These are phyloP conservation scores for Heliconius congener DNA, from an alignment of 1,140 invertebrate species.

Conservation along the genomic window DNA sequence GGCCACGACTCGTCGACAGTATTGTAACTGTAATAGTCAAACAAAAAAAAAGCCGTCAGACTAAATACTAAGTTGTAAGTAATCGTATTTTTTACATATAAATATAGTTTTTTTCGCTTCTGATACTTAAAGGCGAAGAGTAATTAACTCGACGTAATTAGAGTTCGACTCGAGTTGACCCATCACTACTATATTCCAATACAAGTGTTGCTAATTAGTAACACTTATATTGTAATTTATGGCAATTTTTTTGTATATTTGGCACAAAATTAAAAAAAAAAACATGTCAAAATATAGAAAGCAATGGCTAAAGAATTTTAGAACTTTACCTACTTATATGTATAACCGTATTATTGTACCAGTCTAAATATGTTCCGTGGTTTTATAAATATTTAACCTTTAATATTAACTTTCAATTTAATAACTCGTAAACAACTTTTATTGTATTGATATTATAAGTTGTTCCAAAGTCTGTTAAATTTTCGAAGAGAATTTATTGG, in stretches of 20 bases:
- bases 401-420: neutral
- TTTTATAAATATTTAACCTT: neutral
- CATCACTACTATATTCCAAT: too few relatives aligned
- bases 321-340: neutral
- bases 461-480: neutral
- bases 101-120: too few relatives aligned
- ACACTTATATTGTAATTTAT: neutral
- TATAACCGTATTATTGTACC: neutral
- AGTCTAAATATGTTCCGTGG: neutral
- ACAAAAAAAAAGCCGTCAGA: too few relatives aligned
- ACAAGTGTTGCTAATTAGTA: neutral
- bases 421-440: too few relatives aligned
- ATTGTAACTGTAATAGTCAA: too few relatives aligned
- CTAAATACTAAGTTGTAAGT: too few relatives aligned
- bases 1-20: too few relatives aligned
- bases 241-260: constrained; percentile 1
- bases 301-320: neutral
- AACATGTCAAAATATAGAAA: neutral
- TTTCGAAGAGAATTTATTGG: neutral
- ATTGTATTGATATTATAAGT: too few relatives aligned
- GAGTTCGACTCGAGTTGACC: too few relatives aligned
- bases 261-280: neutral
- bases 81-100: too few relatives aligned
- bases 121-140: too few relatives aligned
- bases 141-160: too few relatives aligned